Percentiles rank a stretch among this genome's conserved stretches.
Evolutionary conservation across 2,113 vertebrate species (phyloP).

Genomic region (Psittacara wagleri): DNA sequence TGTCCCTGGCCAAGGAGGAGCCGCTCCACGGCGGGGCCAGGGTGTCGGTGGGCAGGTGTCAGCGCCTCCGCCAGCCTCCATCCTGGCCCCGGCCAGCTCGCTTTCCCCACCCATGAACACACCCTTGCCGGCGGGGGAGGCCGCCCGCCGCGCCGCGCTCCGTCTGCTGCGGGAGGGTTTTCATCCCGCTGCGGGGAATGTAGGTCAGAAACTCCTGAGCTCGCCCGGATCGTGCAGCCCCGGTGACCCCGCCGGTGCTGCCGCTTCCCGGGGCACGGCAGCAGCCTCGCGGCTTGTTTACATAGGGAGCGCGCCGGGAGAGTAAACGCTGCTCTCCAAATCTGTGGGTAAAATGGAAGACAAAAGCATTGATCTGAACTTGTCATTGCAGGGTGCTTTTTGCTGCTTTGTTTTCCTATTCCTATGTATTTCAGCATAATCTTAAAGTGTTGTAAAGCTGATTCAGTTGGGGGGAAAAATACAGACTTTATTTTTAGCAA

Average conservation of each 20-base stretch:
- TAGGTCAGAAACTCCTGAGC: constrained; percentile 25
- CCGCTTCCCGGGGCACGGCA: not conserved
- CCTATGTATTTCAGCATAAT: not conserved
- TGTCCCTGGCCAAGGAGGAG: constrained; percentile 9
- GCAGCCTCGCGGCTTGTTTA: not conserved
- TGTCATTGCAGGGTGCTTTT: not conserved
- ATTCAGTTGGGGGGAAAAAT: not conserved
- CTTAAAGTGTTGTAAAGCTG: not conserved
- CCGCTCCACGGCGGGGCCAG: not conserved
- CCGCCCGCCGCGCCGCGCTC: not conserved
- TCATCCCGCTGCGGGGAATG: not conserved
- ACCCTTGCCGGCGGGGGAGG: constrained; percentile 1
- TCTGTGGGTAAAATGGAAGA: constrained; percentile 47
- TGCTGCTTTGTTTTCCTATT: not conserved
- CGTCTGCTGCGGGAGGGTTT: not conserved
- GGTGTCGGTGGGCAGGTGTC: constrained; percentile 35
- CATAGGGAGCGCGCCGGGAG: not conserved
- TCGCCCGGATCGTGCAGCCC: not conserved
- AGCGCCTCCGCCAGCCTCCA: not conserved
- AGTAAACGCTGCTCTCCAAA: not conserved
- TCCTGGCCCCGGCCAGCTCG: not conserved
- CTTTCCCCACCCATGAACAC: constrained; percentile 42
- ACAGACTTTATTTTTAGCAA: not conserved
- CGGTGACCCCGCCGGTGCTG: not conserved
- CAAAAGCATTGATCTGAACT: constrained; percentile 16